These are phyloP conservation scores for Acanthochromis polyacanthus DNA, from an alignment of 2,113 vertebrate genomes.

Conservation along the genomic window DNA sequence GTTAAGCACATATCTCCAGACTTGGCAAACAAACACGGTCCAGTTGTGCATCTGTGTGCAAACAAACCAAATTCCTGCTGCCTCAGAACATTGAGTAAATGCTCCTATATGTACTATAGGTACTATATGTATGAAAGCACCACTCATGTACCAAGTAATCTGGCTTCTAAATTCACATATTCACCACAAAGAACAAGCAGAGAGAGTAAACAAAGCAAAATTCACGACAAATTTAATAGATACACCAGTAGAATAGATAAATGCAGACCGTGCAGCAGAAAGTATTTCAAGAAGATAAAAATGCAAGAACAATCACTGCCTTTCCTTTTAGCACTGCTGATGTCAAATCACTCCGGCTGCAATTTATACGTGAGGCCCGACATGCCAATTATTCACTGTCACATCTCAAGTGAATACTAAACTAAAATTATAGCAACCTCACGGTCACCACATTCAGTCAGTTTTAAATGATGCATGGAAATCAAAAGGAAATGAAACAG, in stretches of 20 bases:
- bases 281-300: slow-evolving; percentile 12
- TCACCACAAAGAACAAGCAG: not conserved
- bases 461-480: slow-evolving; percentile 66
- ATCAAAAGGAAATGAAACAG: slow-evolving; percentile 55
- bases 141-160: not conserved
- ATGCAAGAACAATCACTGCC: slow-evolving; percentile 17
- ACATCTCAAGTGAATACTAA: slow-evolving; percentile 51
- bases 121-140: not conserved
- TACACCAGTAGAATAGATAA: not conserved
- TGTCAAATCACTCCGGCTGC: slow-evolving; percentile 20
- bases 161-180: slow-evolving; percentile 16
- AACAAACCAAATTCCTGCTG: not conserved
- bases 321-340: slow-evolving; percentile 29
- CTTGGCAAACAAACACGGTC: not conserved
- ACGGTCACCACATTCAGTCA: slow-evolving; percentile 32
- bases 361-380: slow-evolving; percentile 36
- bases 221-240: slow-evolving; percentile 1
- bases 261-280: slow-evolving; percentile 1
- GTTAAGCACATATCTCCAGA: not conserved
- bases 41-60: not conserved
- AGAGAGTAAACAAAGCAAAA: slow-evolving; percentile 11
- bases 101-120: too few species aligned
- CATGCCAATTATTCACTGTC: slow-evolving; percentile 61
- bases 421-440: slow-evolving; percentile 51
- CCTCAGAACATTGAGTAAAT: too few species aligned